phyloP scores from a whole-genome alignment of 2,888 invertebrate species.

The Spodoptera picta region DNA sequence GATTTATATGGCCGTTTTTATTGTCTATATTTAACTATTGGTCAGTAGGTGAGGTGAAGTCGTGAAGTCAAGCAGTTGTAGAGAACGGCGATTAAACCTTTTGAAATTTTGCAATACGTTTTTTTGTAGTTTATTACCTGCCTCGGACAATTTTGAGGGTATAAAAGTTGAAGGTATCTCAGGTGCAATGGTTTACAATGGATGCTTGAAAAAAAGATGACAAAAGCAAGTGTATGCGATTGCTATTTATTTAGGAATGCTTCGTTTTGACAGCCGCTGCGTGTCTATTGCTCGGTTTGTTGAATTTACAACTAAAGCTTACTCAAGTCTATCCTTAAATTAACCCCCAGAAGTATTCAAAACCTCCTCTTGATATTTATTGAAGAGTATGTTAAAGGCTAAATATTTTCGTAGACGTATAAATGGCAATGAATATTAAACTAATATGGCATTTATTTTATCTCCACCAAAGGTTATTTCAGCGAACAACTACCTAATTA shows the following conservation, averaged over 20 bases:
- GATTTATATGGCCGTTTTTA: constrained; percentile 21
- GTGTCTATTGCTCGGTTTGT: neutral
- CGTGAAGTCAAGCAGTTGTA: constrained; percentile 7
- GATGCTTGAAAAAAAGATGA: neutral
- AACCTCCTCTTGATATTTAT: neutral
- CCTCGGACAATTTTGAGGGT: constrained; percentile 6
- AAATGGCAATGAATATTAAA: neutral
- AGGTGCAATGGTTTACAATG: neutral
- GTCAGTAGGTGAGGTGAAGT: constrained; percentile 7
- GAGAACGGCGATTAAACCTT: neutral
- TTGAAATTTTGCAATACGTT: constrained; percentile 15
- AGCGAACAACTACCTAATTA: constrained; percentile 19
- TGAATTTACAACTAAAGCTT: neutral
- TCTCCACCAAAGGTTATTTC: constrained; percentile 30
- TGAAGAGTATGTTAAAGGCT: too few species aligned
- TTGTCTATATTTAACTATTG: constrained; percentile 26
- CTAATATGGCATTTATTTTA: constrained; percentile 24
- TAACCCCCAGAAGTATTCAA: too few species aligned
- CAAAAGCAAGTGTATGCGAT: neutral
- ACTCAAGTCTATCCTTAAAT: too few species aligned
- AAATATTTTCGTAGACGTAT: too few species aligned
- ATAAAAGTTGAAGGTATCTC: neutral
- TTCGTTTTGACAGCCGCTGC: constrained; percentile 5
- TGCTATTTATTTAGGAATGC: constrained; percentile 28
- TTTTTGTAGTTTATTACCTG: constrained; percentile 38